A percentile compares a stretch with the other conserved stretches of the same genome.
These are phyloP conservation scores for Hippocampus comes DNA, from an alignment of 2,113 vertebrate species.

Conservation along the genomic window DNA sequence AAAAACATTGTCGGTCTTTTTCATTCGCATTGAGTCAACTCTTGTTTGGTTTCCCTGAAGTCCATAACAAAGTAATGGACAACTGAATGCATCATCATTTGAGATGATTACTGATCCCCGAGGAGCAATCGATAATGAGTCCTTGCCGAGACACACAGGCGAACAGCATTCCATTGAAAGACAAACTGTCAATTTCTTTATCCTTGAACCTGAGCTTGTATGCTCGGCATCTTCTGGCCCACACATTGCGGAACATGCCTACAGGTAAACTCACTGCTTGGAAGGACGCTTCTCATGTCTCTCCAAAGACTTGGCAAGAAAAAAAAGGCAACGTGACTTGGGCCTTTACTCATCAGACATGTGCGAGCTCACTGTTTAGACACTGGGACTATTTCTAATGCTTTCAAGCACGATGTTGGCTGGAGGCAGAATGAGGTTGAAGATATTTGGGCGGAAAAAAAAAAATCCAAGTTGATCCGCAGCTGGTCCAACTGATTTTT, in stretches of 20 bases:
- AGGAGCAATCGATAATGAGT: neutral
- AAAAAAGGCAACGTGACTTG: neutral
- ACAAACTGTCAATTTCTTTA: neutral
- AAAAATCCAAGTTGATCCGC: neutral
- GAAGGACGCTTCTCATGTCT: neutral
- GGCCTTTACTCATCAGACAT: neutral
- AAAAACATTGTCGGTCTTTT: neutral
- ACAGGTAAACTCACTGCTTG: neutral
- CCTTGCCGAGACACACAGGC: neutral
- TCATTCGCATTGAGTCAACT: neutral
- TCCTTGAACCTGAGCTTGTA: neutral
- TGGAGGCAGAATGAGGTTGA: neutral
- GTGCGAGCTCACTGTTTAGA: neutral
- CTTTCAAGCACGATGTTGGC: neutral
- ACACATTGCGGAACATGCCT: neutral
- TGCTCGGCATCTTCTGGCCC: neutral
- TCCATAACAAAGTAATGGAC: neutral
- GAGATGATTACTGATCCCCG: neutral
- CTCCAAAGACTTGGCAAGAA: neutral
- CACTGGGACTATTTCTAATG: conserved; percentile 1
- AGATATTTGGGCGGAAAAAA: neutral
- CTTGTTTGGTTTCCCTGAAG: neutral
- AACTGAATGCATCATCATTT: neutral
- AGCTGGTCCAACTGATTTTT: neutral
- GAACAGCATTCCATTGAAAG: neutral